Conservation (phyloP, 2,797 vertebrate genomes). For the Propithecus deckenii region DNA sequence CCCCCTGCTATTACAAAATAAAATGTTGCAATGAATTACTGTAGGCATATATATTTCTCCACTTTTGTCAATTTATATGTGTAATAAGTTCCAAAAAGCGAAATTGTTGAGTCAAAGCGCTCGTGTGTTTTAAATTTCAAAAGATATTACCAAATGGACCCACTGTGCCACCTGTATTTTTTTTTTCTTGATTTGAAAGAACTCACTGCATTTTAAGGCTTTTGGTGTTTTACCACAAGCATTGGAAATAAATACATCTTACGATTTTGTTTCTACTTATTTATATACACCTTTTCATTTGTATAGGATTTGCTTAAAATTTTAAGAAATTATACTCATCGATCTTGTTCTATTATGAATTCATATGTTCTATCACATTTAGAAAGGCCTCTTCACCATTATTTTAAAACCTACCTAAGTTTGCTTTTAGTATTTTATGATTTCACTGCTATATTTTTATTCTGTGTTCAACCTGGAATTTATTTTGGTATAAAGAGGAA, state of each 20-base stretch:
- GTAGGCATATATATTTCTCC: not conserved
- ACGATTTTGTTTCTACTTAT: not conserved
- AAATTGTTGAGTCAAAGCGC: not conserved
- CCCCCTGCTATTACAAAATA: not conserved
- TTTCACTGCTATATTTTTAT: not conserved
- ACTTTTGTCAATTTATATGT: not conserved
- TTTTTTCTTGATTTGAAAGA: not conserved
- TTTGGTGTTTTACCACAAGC: not conserved
- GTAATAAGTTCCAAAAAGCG: not conserved
- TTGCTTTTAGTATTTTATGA: not conserved
- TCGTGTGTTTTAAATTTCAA: not conserved
- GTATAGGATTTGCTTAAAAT: not conserved
- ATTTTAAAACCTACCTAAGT: not conserved
- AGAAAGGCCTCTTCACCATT: not conserved
- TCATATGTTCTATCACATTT: not conserved
- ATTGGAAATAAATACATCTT: not conserved
- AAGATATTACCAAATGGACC: not conserved
- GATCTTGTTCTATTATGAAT: not conserved
- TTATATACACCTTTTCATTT: not conserved
- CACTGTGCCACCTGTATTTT: accelerated
- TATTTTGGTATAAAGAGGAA: not conserved
- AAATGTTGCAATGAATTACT: not conserved
- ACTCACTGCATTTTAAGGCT: not conserved
- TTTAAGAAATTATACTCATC: not conserved
- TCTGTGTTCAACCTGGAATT: not conserved